phyloP scores from a whole-genome alignment of 2,113 vertebrate genomes.

The Sminthopsis crassicaudata region DNA sequence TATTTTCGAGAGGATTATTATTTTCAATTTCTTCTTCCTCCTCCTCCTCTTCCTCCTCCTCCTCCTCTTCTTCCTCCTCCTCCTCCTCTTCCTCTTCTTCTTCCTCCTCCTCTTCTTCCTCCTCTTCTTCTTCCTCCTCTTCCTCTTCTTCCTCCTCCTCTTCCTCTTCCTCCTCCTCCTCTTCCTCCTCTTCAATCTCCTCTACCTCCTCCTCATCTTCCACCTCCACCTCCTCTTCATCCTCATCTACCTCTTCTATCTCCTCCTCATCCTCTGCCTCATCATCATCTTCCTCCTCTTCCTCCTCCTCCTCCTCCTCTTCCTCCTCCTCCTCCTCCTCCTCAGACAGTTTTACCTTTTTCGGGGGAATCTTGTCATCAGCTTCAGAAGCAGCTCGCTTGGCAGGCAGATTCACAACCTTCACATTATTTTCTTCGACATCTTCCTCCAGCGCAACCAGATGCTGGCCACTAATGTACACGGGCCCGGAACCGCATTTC shows the following conservation, averaged over 20 bases:
- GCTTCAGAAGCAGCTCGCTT: slow-evolving; percentile 80
- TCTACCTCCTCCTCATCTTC: not conserved
- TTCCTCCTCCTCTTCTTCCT: not conserved
- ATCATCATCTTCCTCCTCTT: not conserved
- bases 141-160: no score
- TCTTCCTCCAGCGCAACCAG: slow-evolving; percentile 86
- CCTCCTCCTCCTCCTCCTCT: not conserved
- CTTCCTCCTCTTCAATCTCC: no score
- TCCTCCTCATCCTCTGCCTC: slow-evolving; percentile 2
- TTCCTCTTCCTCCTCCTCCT: not conserved
- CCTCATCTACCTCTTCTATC: not conserved
- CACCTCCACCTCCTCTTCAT: not conserved
- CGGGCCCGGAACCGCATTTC: slow-evolving; percentile 89
- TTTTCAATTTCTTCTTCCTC: not conserved
- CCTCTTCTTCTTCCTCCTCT: not conserved
- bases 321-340: not conserved
- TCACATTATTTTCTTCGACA: slow-evolving; percentile 76
- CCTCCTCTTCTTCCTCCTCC: not conserved
- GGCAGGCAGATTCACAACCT: slow-evolving; percentile 71
- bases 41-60: not conserved
- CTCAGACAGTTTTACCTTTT: slow-evolving; percentile 45
- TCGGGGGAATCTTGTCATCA: slow-evolving; percentile 80
- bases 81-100: not conserved
- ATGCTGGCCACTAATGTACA: slow-evolving; percentile 93
- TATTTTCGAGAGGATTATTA: not conserved